These are phyloP conservation scores for Prostheceraeus crozeri DNA, from an alignment of 2,888 invertebrate genomes.

Conservation along the genomic window DNA sequence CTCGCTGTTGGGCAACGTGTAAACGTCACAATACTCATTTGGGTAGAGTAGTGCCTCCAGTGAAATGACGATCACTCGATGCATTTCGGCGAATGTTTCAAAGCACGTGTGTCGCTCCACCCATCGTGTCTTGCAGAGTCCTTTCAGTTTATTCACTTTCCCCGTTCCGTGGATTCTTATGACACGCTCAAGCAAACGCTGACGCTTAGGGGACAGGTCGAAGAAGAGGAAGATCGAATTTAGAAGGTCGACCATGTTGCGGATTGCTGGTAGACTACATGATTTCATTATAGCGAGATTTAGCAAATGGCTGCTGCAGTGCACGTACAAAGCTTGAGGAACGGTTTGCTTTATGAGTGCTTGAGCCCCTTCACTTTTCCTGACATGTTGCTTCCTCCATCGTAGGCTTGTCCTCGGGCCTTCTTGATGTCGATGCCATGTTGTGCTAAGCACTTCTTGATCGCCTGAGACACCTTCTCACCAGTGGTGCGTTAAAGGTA, in stretches of 20 bases:
- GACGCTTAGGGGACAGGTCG: conserved; percentile 20
- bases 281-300: conserved; percentile 8
- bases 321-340: conserved; percentile 13
- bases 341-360: conserved; percentile 3
- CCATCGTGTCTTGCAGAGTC: conserved; percentile 13
- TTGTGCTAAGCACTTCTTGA: too few species aligned
- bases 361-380: too few species aligned
- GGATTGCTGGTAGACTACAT: conserved; percentile 13
- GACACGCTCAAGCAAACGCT: conserved; percentile 21
- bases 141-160: conserved; percentile 6
- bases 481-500: too few species aligned
- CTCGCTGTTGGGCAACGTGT: conserved; percentile 20
- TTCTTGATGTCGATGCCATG: too few species aligned
- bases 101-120: conserved; percentile 16
- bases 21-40: conserved; percentile 17
- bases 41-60: conserved; percentile 27
- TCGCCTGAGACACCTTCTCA: too few species aligned
- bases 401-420: too few species aligned
- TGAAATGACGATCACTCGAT: conserved; percentile 24
- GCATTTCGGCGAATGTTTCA: conserved; percentile 22
- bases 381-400: too few species aligned
- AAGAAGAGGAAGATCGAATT: conserved; percentile 22
- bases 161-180: conserved; percentile 7
- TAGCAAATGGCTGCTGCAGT: conserved; percentile 2
- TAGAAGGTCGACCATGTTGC: conserved; percentile 13